Evolutionary conservation across 2,888 invertebrate genomes (phyloP).

Genomic region (Melanchra persicariae): DNA sequence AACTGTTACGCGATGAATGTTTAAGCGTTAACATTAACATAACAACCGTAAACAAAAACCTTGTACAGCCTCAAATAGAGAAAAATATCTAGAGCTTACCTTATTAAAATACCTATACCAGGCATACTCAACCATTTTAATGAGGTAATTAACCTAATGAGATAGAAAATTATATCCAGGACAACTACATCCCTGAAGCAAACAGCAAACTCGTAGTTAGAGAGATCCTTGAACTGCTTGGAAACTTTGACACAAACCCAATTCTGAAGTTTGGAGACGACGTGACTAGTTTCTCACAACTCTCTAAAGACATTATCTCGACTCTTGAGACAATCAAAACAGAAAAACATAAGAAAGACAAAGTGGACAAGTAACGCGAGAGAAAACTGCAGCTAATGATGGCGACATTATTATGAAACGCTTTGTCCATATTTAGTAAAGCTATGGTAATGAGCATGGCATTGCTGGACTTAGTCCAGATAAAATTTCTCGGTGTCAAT

Average conservation of each 20-base stretch:
- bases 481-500: background rate
- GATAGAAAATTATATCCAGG: constrained; percentile 5
- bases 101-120: constrained; percentile 31
- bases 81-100: constrained; percentile 14
- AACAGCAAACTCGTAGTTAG: background rate
- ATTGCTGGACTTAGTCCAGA: background rate
- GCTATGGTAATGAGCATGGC: background rate
- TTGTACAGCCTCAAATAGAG: constrained; percentile 26
- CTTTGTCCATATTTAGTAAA: constrained; percentile 17
- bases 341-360: constrained; percentile 31
- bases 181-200: background rate
- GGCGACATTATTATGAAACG: constrained; percentile 7
- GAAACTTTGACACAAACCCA: constrained; percentile 26
- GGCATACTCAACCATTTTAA: constrained; percentile 23
- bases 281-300: constrained; percentile 38
- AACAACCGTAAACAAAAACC: constrained; percentile 44
- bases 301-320: constrained; percentile 48
- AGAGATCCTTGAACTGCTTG: constrained; percentile 5
- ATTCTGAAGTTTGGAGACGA: constrained; percentile 34
- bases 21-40: constrained; percentile 53
- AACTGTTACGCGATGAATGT: constrained; percentile 53
- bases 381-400: constrained; percentile 40
- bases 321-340: constrained; percentile 38
- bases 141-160: constrained; percentile 25
- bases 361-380: constrained; percentile 24